These are phyloP conservation scores for Camelus dromedarius DNA, from an alignment of 2,113 vertebrate species.

Conservation along the genomic window DNA sequence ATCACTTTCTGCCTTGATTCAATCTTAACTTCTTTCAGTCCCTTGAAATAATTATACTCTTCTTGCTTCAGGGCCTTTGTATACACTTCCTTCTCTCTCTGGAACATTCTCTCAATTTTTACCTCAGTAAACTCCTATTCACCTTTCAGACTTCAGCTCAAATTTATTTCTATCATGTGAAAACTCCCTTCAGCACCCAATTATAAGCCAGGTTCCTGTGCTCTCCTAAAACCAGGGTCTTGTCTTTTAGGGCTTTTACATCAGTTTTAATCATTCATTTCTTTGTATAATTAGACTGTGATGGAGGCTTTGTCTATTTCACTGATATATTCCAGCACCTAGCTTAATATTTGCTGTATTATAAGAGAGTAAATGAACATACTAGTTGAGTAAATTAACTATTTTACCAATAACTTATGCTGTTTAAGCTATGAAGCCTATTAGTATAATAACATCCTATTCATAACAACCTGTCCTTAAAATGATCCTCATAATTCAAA, in stretches of 20 bases:
- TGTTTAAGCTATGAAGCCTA: neutral
- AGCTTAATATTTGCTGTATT: neutral
- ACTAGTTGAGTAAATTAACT: neutral
- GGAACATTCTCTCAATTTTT: neutral
- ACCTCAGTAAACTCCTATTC: neutral
- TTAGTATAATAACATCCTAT: neutral
- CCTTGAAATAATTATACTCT: neutral
- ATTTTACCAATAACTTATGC: neutral
- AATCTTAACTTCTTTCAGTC: neutral
- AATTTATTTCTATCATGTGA: neutral
- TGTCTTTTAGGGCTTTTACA: neutral
- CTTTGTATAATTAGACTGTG: neutral
- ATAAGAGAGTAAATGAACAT: neutral
- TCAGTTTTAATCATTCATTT: neutral
- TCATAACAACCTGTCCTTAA: neutral
- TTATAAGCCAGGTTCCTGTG: neutral
- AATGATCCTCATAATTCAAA: neutral
- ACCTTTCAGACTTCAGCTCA: neutral
- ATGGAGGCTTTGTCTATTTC: neutral
- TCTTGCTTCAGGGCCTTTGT: neutral
- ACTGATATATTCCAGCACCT: neutral
- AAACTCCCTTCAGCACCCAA: neutral
- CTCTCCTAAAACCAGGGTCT: neutral
- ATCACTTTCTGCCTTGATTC: neutral
- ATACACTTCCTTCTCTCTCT: neutral